Conservation (phyloP, 2,113 vertebrate genomes). For the Pongo pygmaeus region DNA sequence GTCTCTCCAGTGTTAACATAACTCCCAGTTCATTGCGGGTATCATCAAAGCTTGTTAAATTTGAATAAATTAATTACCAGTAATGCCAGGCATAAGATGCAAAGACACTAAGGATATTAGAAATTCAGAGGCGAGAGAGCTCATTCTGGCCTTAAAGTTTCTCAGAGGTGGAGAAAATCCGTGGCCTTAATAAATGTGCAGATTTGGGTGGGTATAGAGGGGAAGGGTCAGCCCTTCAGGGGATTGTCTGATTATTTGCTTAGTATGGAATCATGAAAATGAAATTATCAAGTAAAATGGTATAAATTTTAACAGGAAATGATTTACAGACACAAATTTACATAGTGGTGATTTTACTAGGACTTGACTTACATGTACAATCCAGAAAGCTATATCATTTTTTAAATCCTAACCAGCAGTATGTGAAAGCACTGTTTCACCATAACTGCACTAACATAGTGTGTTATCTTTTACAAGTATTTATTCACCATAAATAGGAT, state of each 20-base stretch:
- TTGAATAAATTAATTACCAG: not conserved
- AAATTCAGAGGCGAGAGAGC: not conserved
- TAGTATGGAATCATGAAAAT: conserved; percentile 2
- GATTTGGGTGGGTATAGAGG: not conserved
- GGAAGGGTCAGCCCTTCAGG: not conserved
- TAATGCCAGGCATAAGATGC: not conserved
- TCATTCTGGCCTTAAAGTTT: not conserved
- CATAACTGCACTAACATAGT: not conserved
- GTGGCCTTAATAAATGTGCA: not conserved
- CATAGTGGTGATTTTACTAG: conserved; percentile 34
- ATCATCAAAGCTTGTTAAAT: not conserved
- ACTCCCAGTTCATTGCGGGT: not conserved
- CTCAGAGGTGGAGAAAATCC: not conserved
- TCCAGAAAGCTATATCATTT: not conserved
- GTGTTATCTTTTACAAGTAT: not conserved
- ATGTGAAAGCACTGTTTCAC: not conserved
- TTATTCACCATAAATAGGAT: not conserved
- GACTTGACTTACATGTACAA: not conserved
- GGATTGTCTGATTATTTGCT: not conserved
- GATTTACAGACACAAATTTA: not conserved
- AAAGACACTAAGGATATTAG: not conserved
- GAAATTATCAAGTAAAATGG: not conserved
- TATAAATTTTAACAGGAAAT: conserved; percentile 27
- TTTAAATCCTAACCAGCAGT: not conserved
- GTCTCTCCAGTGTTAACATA: not conserved